These are phyloP conservation scores for Conus betulinus DNA, from an alignment of 1,140 invertebrate species.

Conservation along the genomic window DNA sequence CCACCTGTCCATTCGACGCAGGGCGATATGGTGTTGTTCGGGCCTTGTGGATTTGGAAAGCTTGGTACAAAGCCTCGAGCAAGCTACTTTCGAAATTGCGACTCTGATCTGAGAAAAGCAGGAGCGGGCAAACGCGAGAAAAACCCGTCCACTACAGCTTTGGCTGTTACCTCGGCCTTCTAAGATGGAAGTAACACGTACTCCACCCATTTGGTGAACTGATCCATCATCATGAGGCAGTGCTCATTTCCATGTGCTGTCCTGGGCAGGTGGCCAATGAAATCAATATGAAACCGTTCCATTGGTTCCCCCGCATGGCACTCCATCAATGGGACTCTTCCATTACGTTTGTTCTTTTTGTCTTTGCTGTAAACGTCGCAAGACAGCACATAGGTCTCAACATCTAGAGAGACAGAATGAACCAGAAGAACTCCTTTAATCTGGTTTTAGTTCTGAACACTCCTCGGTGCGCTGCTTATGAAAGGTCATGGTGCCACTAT, in stretches of 20 bases:
- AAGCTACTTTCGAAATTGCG: constrained; percentile 41
- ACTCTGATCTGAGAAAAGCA: constrained; percentile 14
- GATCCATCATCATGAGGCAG: too few species aligned
- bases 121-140: background rate
- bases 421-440: constrained; percentile 12
- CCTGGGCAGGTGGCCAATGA: too few species aligned
- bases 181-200: background rate
- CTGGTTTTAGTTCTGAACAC: background rate
- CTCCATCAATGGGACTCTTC: background rate
- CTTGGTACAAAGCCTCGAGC: constrained; percentile 29
- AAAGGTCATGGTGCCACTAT: too few species aligned
- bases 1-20: constrained; percentile 49
- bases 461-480: background rate
- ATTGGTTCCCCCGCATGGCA: background rate
- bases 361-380: too few species aligned
- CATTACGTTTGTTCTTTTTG: too few species aligned
- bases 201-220: constrained; percentile 31
- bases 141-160: background rate
- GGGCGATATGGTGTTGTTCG: constrained; percentile 50
- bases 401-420: background rate
- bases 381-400: too few species aligned
- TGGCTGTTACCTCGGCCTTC: background rate
- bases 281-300: background rate
- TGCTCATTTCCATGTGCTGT: too few species aligned
- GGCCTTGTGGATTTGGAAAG: constrained; percentile 39